phyloP scores from a whole-genome alignment of 1,140 invertebrate genomes.

The Drosophila tani region DNA sequence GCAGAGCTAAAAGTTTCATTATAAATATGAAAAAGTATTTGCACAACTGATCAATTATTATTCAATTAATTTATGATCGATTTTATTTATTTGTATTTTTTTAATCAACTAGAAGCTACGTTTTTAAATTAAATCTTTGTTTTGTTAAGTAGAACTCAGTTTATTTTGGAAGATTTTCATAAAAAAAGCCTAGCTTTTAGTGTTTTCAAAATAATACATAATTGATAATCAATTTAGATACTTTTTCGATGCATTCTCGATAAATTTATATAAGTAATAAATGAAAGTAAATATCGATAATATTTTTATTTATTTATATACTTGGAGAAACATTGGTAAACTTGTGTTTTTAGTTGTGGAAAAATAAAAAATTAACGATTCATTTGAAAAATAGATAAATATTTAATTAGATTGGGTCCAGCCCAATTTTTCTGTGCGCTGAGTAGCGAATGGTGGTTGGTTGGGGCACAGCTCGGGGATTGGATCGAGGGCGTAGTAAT shows the following conservation, averaged over 20 bases:
- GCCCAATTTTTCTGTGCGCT: neutral
- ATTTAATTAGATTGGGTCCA: neutral
- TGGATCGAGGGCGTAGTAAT: neutral
- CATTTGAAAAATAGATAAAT: neutral
- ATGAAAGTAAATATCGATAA: neutral
- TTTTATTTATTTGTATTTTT: too few relatives aligned
- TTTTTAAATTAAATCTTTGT: too few relatives aligned
- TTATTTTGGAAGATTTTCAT: too few relatives aligned
- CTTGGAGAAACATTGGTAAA: too few relatives aligned
- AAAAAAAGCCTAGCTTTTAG: too few relatives aligned
- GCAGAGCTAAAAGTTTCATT: too few relatives aligned
- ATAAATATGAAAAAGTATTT: too few relatives aligned
- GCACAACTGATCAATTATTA: too few relatives aligned
- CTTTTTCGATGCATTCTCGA: neutral
- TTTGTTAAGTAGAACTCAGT: too few relatives aligned
- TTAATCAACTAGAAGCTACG: too few relatives aligned
- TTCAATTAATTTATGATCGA: too few relatives aligned
- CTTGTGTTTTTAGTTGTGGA: too few relatives aligned
- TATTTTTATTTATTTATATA: neutral
- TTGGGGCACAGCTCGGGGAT: slow-evolving; percentile 4
- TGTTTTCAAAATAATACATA: neutral
- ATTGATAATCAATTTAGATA: neutral
- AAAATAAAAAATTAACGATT: neutral
- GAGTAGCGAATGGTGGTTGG: neutral
- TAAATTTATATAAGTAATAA: neutral